Evolutionary conservation across 1,140 invertebrate genomes (phyloP).

Genomic region (Ylistrum balloti): DNA sequence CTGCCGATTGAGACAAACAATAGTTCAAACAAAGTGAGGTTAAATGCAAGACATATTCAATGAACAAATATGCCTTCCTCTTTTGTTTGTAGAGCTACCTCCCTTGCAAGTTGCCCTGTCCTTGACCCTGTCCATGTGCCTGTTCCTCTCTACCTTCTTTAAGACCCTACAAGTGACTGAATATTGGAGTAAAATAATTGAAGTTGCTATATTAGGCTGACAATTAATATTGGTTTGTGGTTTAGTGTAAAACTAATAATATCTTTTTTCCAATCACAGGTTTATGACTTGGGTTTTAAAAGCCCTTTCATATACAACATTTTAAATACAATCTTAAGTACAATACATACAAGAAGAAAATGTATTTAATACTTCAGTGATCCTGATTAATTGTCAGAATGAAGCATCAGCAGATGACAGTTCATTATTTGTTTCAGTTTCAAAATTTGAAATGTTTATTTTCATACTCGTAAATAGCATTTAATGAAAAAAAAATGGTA

Average conservation of each 20-base stretch:
- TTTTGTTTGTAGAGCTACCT: neutral
- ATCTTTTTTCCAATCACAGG: too few relatives aligned
- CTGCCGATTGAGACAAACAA: neutral
- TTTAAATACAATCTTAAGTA: too few relatives aligned
- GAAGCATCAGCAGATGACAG: too few relatives aligned
- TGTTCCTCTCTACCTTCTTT: neutral
- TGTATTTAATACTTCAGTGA: too few relatives aligned
- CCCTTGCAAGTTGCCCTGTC: neutral
- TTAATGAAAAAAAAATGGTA: neutral
- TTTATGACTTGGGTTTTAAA: too few relatives aligned
- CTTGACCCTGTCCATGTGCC: neutral
- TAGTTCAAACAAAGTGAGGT: neutral
- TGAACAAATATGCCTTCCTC: constrained; percentile 25
- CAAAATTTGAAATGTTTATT: neutral
- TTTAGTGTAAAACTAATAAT: too few relatives aligned
- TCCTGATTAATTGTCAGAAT: too few relatives aligned
- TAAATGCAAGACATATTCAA: neutral
- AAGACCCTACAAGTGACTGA: neutral
- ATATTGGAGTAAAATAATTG: constrained; percentile 11
- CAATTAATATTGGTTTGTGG: too few relatives aligned
- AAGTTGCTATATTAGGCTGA: too few relatives aligned
- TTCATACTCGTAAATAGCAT: neutral
- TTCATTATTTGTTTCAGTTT: too few relatives aligned
- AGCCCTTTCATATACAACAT: too few relatives aligned
- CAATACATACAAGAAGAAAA: too few relatives aligned